Base-by-base conservation (phyloP, 92 coral and sea anemone species). In the Bergia sp. region DNA sequence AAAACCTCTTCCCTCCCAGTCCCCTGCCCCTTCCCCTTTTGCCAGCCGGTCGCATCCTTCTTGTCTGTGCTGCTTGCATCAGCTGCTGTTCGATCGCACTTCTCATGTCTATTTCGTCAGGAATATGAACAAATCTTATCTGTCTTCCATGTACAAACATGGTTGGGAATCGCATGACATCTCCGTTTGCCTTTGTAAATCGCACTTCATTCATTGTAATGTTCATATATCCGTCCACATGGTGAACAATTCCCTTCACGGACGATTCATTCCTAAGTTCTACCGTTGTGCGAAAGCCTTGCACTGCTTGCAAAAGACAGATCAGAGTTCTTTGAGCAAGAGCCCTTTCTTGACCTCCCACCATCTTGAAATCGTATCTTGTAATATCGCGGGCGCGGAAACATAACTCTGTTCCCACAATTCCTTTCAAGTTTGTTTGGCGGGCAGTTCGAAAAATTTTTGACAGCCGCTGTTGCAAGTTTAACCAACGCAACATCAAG, bases 201-300 rank as follows among this genome's bases (percentile, higher is more conserved):
- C 94, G 92, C 15, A 93, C 98, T 41, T 91, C 88, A 39, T 92
- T 89, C 93, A 97, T 86, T 21, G 92, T 90, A 40, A 97, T 88
- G 81, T 97, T 97, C 99, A 97, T 97, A 76, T 88, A 97, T 57
- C 98, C 99, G 57, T 97, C 99, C 10, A 97, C 99, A 85, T 92
- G 95, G 66, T 86, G 91, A 41, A 97, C 88, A 49, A 91, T 66
- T 55, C 99, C 99, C 86, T 95, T 94, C 12, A 93, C 93, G 50
- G 86, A 92, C 49, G 96, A 92, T 86, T 97, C 99, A 81, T 96
- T 97, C 85, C 99, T 91, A 42, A 97, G 94, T 84, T 97, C 99
- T 38, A 97, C 96, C n/a, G 94, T 95, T 37, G 96, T 95, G 55
- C 92, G 89, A 85, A 94, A 91, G 76, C 99, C 98, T 88, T 90